Evolutionary conservation across 2,113 vertebrate genomes (phyloP).

Genomic region (Muscicapa adusta): DNA sequence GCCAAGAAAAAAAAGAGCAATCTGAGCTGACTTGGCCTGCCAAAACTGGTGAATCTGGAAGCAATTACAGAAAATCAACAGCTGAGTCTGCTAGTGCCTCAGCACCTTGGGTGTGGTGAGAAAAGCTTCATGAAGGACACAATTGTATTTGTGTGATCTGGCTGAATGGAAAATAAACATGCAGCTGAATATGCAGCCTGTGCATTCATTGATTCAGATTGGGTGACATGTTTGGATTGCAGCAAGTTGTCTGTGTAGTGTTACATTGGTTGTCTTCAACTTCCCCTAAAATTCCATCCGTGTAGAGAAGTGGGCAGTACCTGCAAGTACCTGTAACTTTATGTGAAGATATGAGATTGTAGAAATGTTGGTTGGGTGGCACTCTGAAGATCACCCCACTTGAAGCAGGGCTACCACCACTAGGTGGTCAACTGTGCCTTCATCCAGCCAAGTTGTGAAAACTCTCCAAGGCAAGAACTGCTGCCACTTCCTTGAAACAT

Average conservation of each 20-base stretch:
- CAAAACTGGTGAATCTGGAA: background rate
- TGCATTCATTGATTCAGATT: background rate
- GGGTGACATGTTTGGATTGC: background rate
- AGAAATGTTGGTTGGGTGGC: background rate
- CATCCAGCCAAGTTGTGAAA: background rate
- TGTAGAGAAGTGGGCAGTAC: background rate
- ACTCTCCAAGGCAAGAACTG: background rate
- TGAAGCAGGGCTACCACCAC: rapidly evolving
- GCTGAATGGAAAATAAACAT: background rate
- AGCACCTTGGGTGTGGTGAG: background rate
- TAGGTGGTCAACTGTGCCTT: background rate
- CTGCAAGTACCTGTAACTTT: background rate
- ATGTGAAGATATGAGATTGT: background rate
- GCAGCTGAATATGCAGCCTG: background rate
- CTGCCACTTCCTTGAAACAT: background rate
- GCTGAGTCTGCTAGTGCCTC: background rate
- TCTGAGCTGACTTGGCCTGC: background rate
- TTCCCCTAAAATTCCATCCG: rapidly evolving
- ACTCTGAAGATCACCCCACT: background rate
- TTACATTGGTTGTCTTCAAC: background rate
- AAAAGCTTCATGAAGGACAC: background rate
- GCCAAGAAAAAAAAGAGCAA: background rate
- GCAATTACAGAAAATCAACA: background rate
- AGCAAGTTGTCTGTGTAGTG: rapidly evolving
- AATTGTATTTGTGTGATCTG: background rate